Evolutionary conservation across 2,113 vertebrate species (phyloP).

Genomic region (Carassius auratus): DNA sequence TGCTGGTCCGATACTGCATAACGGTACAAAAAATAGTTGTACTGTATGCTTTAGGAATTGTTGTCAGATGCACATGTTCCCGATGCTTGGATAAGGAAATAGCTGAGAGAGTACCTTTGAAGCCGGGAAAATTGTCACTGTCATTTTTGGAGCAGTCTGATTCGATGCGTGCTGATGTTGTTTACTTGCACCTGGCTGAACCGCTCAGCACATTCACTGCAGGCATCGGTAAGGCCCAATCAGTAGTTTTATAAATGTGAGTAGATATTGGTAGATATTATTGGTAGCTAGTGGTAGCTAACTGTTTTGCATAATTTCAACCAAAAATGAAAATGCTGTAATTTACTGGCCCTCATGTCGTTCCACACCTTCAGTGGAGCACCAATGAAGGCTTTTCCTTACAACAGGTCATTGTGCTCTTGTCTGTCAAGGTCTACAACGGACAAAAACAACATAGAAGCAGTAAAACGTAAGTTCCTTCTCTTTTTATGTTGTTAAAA

Average conservation of each 20-base stretch:
- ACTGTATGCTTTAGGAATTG: neutral
- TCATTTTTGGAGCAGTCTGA: conserved; percentile 14
- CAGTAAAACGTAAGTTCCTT: neutral
- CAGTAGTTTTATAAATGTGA: neutral
- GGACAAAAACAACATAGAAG: neutral
- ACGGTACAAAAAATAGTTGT: neutral
- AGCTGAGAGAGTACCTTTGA: neutral
- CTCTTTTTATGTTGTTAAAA: too few species aligned
- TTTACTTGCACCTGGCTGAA: conserved; percentile 20
- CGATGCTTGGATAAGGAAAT: too few species aligned
- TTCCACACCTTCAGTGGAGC: neutral
- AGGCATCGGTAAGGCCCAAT: neutral
- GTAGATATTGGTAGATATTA: too few species aligned
- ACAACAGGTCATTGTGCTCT: neutral
- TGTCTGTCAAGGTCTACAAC: neutral
- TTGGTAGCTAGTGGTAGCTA: too few species aligned
- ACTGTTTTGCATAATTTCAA: neutral
- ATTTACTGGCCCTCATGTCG: neutral
- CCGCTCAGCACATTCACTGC: neutral
- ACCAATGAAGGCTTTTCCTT: neutral
- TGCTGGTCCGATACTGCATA: neutral
- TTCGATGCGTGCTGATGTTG: conserved; percentile 24
- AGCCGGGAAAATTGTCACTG: conserved; percentile 6
- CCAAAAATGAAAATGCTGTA: neutral
- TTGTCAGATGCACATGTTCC: neutral